Evolutionary conservation across 2,113 vertebrate genomes (phyloP).

Genomic region (Phrynocephalus versicolor): DNA sequence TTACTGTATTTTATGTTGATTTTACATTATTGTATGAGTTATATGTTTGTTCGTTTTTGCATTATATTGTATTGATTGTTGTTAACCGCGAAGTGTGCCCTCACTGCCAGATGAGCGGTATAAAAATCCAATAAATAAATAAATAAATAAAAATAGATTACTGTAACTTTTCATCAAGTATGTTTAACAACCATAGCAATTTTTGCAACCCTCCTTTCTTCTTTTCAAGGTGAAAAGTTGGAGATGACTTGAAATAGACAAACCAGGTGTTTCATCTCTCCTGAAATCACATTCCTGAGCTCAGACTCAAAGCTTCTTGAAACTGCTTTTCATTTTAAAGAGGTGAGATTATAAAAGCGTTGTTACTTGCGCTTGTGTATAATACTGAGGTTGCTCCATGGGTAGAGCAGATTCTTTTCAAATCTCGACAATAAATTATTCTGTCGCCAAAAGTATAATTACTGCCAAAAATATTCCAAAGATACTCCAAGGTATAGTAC

Average conservation of each 20-base stretch:
- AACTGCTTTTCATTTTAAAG: neutral
- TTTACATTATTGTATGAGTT: no score
- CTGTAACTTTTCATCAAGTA: neutral
- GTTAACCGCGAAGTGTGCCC: no score
- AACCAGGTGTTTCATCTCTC: neutral
- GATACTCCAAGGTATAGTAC: neutral
- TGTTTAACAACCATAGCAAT: neutral
- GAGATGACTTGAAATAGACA: neutral
- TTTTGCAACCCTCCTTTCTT: no score
- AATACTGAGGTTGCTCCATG: neutral
- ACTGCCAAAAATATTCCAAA: neutral
- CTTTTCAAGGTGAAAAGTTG: neutral
- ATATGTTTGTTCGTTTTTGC: no score
- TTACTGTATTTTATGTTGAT: no score
- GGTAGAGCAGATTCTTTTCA: neutral
- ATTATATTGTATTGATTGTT: no score
- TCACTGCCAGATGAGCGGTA: no score
- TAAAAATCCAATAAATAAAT: no score
- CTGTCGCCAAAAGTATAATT: neutral
- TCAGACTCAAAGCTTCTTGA: neutral
- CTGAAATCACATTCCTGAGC: neutral
- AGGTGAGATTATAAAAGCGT: neutral
- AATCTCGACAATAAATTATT: neutral
- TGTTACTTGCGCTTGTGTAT: neutral
- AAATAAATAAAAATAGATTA: no score